Conservation (phyloP, 2,113 vertebrate genomes). For the Albula goreensis region DNA sequence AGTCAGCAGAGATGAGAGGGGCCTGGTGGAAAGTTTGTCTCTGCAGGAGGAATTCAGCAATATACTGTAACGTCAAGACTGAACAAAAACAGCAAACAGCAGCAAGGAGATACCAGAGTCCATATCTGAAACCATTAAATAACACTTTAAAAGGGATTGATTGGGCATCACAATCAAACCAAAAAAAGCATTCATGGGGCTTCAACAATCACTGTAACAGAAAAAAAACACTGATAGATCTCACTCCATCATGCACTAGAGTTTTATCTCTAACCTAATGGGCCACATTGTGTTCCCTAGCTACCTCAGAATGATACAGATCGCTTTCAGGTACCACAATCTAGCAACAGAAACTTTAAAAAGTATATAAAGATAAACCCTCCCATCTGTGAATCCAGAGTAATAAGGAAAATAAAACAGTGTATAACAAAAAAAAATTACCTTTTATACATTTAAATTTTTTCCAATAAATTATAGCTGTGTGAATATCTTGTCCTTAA, state of each 20-base stretch:
- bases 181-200: slow-evolving; percentile 7
- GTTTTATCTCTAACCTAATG: slow-evolving; percentile 4
- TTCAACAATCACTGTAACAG: neutral
- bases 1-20: slow-evolving; percentile 12
- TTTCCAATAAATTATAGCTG: neutral
- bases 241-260: slow-evolving; percentile 2
- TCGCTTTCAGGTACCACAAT: slow-evolving; percentile 16
- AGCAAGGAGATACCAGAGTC: neutral
- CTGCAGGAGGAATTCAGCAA: slow-evolving; percentile 22
- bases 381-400: neutral
- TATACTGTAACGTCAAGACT: slow-evolving; percentile 15
- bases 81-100: slow-evolving; percentile 31
- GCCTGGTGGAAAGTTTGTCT: neutral
- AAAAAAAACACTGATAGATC: slow-evolving; percentile 15
- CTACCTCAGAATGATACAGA: neutral
- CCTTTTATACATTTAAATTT: neutral
- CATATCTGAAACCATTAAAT: slow-evolving; percentile 5
- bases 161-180: neutral
- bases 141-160: slow-evolving; percentile 11
- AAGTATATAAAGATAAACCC: neutral
- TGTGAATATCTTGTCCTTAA: neutral
- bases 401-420: neutral
- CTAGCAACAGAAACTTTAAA: neutral
- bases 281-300: neutral
- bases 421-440: neutral